Evolutionary conservation across 2,797 vertebrate genomes (phyloP), one percentile per base, ranked within the genome.

Genomic region (Masticophis lateralis): DNA sequence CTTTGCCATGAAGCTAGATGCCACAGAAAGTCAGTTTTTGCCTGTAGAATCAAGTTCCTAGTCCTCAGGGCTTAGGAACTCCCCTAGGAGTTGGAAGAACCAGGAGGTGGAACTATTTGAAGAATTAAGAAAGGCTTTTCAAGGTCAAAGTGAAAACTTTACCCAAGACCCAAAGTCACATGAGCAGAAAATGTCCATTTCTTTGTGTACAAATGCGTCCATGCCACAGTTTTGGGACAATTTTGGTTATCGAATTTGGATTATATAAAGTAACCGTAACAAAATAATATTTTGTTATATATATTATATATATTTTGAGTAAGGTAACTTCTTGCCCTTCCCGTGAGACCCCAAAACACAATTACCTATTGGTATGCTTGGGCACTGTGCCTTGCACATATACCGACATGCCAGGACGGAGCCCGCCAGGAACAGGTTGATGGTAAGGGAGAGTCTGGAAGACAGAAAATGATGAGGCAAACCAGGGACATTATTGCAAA

Each of bases 351-450:
- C 37, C 18, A 6, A 86, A 37, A 9, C 18, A 32, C 4, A 5
- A 51, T 96, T 92, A 98, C 98, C 98, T 98, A 86, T 92, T 98
- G 20, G 98, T 97, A 11, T 97, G 55, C 6, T 97, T 94, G 0
- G 96, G 97, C 27, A 98, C 87, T 0, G 91, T 91, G 27, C 98
- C 98, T 95, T 98, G 98, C 91, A 99, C 97, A 92, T 98, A 98
- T 59, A 99, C 32, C 2, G 98, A 98, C 95, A 96, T 96, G 0
- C 98, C 98, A 0, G 96, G 53, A 8, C 97, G 98, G 92, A 99
- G 97, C 0, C 98, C 98, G 0, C 98, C 98, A 2, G 96, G 92
- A 89, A 99, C 98, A 11, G 98, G 97, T 14, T 97, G 96, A 16
- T 96, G 57, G 91, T 98, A 98, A 1, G 98, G 98, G 92, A 99